Base-by-base conservation (phyloP, 2,888 invertebrate species). In the Catocala sponsa region DNA sequence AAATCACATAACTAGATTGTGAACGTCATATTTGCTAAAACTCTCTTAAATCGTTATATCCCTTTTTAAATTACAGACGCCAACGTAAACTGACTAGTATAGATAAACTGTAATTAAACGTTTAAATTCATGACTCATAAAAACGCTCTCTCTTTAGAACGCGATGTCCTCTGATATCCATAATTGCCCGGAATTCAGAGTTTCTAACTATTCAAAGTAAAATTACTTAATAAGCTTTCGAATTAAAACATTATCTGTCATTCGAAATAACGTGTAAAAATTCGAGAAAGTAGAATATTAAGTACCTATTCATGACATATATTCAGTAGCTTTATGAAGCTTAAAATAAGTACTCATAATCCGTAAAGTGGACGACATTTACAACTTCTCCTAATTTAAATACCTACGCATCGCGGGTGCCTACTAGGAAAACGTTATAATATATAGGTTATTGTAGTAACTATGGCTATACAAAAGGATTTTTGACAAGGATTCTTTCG, bases 141-240 rank as follows among this genome's bases (percentile, higher is more conserved):
- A 71, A 63, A 55, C 68, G 66, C 63, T 71, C 65, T 68, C 76
- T 68, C 73, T 64, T n/a, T 44, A 49, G 15, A 55, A 55, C 52
- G 55, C 42, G 58, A 58, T 65, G 59, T 78, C 70, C 76, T 56
- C 50, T 62, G 32, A 43, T 50, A 48, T 58, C 50, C 55, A 70
- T 62, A 63, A 62, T 72, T 56, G 47, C 51, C 59, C 58, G 63
- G 62, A 63, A 67, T 65, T 67, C 33, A 59, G 59, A 63, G 59
- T 43, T 58, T 63, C 13, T 59, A 59, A 67, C 65, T 42, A 42
- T 10, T 46, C 10, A 46, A 15, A 46, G 35, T 38, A 33, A n/a
- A 44, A 32, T 6, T 72, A 56, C 66, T 48, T 15, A 55, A 12
- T 15, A 72, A 73, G 72, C 80, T 83, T 80, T 83, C 79, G 55